Percentiles rank a stretch among this genome's conserved stretches.
These are phyloP conservation scores for Diplosoma virens DNA, from an alignment of 23 tunicate genomes.

Conservation along the genomic window DNA sequence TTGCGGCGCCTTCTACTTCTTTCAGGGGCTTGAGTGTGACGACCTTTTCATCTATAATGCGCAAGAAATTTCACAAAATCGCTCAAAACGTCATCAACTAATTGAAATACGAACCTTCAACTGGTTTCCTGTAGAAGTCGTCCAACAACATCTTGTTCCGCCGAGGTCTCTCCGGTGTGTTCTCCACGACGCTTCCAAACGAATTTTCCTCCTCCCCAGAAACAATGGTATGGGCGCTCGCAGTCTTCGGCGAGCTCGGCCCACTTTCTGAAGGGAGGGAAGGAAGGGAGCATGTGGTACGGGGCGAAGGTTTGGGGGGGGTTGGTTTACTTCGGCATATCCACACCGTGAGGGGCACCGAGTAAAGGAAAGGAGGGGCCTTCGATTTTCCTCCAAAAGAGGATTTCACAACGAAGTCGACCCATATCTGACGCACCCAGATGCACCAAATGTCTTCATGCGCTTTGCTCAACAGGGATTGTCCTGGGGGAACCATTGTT, in stretches of 20 bases:
- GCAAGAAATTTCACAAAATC: not conserved
- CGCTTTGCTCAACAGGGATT: conserved; percentile 53
- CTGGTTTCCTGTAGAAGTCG: conserved; percentile 43
- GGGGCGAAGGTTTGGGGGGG: not conserved
- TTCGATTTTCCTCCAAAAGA: not conserved
- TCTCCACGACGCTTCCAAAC: not conserved
- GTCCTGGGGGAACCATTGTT: no score
- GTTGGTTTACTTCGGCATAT: conserved; percentile 33
- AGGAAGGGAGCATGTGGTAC: not conserved
- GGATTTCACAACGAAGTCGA: conserved; percentile 58
- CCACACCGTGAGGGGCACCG: conserved; percentile 74
- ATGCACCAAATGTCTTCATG: conserved; percentile 71
- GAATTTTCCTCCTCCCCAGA: not conserved
- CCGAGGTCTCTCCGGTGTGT: not conserved
- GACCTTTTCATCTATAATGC: not conserved
- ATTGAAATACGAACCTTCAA: not conserved
- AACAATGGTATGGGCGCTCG: no score
- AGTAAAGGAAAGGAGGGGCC: conserved; percentile 62
- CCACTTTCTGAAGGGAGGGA: not conserved
- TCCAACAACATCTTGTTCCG: conserved; percentile 37
- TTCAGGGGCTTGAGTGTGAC: not conserved
- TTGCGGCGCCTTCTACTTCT: conserved; percentile 22
- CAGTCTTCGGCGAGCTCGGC: no score
- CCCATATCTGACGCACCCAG: conserved; percentile 76
- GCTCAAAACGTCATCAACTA: no score